Evolutionary conservation across 2,113 vertebrate species (phyloP).

Genomic region (Anolis sagrei): DNA sequence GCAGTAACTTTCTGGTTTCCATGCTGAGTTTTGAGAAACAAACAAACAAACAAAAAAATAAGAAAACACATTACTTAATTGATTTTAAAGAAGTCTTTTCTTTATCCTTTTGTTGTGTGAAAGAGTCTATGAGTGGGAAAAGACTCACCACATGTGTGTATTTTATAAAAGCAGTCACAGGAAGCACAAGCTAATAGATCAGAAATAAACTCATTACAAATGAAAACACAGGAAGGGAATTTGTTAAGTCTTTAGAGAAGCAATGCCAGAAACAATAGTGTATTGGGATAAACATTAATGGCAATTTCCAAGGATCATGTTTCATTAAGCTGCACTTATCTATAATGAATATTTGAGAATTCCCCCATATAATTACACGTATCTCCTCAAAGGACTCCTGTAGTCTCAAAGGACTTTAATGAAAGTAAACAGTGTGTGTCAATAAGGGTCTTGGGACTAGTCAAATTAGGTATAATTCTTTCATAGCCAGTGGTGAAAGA

Average conservation of each 20-base stretch:
- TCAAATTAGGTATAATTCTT: not conserved
- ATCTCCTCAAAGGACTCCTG: not conserved
- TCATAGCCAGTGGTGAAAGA: not conserved
- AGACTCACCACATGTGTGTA: conserved; percentile 11
- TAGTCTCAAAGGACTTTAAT: not conserved
- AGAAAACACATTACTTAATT: conserved; percentile 70
- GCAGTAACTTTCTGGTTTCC: conserved; percentile 78
- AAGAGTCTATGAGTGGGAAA: conserved; percentile 52
- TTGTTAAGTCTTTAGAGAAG: conserved; percentile 59
- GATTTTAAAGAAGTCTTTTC: conserved; percentile 57
- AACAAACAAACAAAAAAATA: conserved; percentile 64
- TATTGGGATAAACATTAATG: conserved; percentile 44
- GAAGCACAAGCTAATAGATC: conserved; percentile 67
- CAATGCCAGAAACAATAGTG: conserved; percentile 68
- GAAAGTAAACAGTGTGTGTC: not conserved
- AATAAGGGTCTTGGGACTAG: not conserved
- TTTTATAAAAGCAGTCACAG: conserved; percentile 53
- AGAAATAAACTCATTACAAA: conserved; percentile 64
- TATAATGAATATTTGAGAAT: not conserved
- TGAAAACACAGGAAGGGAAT: conserved; percentile 57
- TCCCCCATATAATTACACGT: not conserved
- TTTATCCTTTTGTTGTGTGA: conserved; percentile 63
- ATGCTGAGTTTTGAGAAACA: conserved; percentile 76
- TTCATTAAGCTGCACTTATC: not conserved
- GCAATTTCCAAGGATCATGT: conserved; percentile 4